These are phyloP conservation scores for Heterohyrax brucei DNA, from an alignment of 2,797 vertebrate species.

Conservation along the genomic window DNA sequence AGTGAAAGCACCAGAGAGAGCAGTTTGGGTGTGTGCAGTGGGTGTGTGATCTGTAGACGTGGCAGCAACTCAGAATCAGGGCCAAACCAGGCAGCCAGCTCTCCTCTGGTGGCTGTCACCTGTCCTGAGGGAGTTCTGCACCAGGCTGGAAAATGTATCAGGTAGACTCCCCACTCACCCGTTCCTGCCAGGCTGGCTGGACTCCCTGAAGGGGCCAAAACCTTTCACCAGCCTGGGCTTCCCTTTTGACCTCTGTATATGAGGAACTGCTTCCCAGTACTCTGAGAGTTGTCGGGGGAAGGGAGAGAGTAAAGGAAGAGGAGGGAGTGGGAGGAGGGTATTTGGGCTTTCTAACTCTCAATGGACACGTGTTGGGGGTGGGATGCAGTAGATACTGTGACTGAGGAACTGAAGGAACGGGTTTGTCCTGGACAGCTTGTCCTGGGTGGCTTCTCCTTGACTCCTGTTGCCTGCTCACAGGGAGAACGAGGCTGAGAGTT, in stretches of 20 bases:
- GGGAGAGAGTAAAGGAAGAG: too few species aligned
- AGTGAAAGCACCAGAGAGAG: constrained; percentile 71
- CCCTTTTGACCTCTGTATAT: not conserved
- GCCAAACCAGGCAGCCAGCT: not conserved
- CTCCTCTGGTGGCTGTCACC: constrained; percentile 28
- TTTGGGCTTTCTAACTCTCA: not conserved
- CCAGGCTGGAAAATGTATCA: constrained; percentile 76
- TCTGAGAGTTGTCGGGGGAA: not conserved
- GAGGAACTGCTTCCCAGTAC: not conserved
- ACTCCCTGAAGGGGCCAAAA: not conserved
- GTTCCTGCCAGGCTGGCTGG: constrained; percentile 39
- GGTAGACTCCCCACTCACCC: constrained; percentile 73
- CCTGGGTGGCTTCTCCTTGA: constrained; percentile 43
- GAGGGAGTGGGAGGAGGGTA: too few species aligned
- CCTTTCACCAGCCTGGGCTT: constrained; percentile 25
- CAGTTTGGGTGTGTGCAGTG: constrained; percentile 32
- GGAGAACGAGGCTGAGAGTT: not conserved
- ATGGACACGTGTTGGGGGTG: not conserved
- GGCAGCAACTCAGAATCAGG: constrained; percentile 85
- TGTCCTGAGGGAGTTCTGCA: constrained; percentile 19
- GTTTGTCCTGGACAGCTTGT: constrained; percentile 56
- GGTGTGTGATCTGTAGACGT: constrained; percentile 83
- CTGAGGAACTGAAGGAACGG: not conserved
- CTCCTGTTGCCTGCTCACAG: not conserved
- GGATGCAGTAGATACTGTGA: not conserved